A percentile compares a stretch with the other conserved stretches of the same genome.
phyloP scores from a whole-genome alignment of 2,888 invertebrate species.

The Nephrotoma appendiculata region DNA sequence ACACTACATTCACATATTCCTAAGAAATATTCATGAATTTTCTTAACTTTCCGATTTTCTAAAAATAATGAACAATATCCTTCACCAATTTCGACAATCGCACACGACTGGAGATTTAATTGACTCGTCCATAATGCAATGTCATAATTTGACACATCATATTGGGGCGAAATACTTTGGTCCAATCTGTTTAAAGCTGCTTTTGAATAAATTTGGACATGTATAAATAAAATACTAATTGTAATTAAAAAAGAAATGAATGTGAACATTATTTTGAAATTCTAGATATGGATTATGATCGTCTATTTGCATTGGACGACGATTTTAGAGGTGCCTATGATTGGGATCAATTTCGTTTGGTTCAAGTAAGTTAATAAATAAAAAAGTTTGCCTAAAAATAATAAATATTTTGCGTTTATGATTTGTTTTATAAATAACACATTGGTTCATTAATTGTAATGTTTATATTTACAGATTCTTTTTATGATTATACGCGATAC shows the following conservation, averaged over 20 bases:
- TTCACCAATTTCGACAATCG: constrained; percentile 33
- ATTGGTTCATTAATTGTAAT: neutral
- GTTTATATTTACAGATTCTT: neutral
- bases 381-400: neutral
- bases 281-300: constrained; percentile 3
- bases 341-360: neutral
- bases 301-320: neutral
- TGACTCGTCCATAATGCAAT: constrained; percentile 26
- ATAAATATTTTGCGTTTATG: neutral
- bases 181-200: neutral
- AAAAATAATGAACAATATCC: constrained; percentile 27
- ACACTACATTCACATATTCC: constrained; percentile 30
- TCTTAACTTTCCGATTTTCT: neutral
- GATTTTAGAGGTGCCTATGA: neutral
- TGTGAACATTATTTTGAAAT: neutral
- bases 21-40: constrained; percentile 27
- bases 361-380: neutral
- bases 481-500: neutral
- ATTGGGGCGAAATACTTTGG: neutral
- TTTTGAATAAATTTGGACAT: neutral
- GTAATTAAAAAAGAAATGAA: neutral
- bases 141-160: constrained; percentile 19
- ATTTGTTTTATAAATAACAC: neutral
- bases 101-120: constrained; percentile 33
- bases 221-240: neutral